These are phyloP conservation scores for Heloderma charlesbogerti DNA, from an alignment of 2,113 vertebrate species.

Conservation along the genomic window DNA sequence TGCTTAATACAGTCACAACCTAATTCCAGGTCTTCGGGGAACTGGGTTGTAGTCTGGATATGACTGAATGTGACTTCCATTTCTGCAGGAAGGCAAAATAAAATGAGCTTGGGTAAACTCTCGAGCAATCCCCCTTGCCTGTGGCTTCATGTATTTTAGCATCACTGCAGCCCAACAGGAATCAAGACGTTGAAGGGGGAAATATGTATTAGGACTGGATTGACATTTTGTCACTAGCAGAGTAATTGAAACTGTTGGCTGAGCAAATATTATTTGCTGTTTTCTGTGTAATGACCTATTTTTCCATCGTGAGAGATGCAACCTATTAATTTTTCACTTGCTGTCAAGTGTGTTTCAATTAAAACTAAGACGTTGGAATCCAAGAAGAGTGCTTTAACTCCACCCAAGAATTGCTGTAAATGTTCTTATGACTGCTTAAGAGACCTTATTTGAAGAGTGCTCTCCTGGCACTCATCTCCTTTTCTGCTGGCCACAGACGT, in stretches of 20 bases:
- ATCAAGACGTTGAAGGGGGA: constrained; percentile 1
- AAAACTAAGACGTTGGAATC: constrained; percentile 38
- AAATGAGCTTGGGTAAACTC: constrained; percentile 40
- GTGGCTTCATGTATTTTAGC: constrained; percentile 41
- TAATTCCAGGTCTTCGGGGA: neutral
- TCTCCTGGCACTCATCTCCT: neutral
- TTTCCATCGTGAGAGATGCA: constrained; percentile 30
- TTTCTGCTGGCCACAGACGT: neutral
- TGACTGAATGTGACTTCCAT: constrained; percentile 38
- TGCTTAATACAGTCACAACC: neutral
- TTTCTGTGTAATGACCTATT: constrained; percentile 62
- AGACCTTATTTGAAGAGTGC: neutral
- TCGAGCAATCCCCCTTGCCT: constrained; percentile 34
- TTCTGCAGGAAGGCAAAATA: constrained; percentile 42
- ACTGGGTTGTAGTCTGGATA: neutral
- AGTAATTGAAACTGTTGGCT: constrained; percentile 48
- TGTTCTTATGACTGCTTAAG: constrained; percentile 21
- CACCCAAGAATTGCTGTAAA: constrained; percentile 42
- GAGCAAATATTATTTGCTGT: constrained; percentile 38
- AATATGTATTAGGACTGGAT: neutral
- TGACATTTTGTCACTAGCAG: constrained; percentile 35
- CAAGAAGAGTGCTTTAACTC: constrained; percentile 21
- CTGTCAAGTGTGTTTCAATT: constrained; percentile 50
- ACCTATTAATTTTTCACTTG: constrained; percentile 65
- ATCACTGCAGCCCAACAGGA: constrained; percentile 45